Conservation (phyloP, 2,113 vertebrate genomes). For the Daubentonia madagascariensis region DNA sequence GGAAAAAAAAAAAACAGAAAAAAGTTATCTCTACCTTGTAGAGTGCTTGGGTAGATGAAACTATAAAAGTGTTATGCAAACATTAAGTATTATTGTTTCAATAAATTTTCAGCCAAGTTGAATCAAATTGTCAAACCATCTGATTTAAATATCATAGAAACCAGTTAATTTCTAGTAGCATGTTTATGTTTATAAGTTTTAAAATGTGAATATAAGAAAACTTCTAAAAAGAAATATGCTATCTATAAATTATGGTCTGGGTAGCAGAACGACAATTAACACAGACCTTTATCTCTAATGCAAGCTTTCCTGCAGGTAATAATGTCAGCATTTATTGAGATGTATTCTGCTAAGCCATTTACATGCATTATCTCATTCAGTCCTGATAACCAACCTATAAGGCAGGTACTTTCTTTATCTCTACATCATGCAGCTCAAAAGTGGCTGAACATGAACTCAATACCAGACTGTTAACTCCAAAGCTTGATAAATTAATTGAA, state of each 20-base stretch:
- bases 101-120: not conserved
- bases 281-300: not conserved
- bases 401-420: not conserved
- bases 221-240: not conserved
- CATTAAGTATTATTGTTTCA: not conserved
- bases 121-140: not conserved
- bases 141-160: not conserved
- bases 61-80: not conserved
- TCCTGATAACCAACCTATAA: not conserved
- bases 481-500: not conserved
- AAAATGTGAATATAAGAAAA: not conserved
- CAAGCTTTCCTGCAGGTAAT: not conserved
- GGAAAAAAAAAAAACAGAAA: not conserved
- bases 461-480: not conserved
- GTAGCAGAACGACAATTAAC: not conserved
- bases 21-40: not conserved
- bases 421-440: not conserved
- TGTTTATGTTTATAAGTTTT: not conserved
- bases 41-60: not conserved
- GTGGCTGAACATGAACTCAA: not conserved
- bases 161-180: not conserved
- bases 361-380: not conserved
- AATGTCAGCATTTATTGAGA: not conserved
- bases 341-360: not conserved
- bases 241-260: not conserved